Evolutionary conservation across 2,888 invertebrate genomes (phyloP), one percentile per base, ranked within the genome.

Genomic region (Cosmia pyralina): DNA sequence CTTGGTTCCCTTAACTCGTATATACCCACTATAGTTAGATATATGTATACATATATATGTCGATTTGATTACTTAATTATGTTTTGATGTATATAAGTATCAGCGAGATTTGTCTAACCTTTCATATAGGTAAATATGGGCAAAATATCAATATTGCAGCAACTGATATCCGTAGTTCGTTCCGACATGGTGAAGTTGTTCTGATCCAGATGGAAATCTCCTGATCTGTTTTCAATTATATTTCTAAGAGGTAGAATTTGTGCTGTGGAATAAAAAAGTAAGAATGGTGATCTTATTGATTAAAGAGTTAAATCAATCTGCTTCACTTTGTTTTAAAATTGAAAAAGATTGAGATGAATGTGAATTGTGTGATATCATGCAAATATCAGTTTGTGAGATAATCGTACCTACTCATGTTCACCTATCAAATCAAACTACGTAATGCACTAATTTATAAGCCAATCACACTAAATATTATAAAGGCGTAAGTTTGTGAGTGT

Each of bases 111-210:
- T 77, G 17, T 11, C 75, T 15, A 53, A 83, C 82, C 81, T 77
- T 67, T 62, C 41, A 70, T 64, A 15, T 68, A 41, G 50, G 83
- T 70, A 55, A 86, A 87, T 34, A 86, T 75, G 3, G 90, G 84
- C 38, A 94, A 83, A 62, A 96, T 93, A 82, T 96, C 95, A 28
- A 96, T 76, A 75, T 95, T 95, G 81, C 95, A 95, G 78, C 93
- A 92, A 77, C 90, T 91, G 58, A 91, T 84, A n/a, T 92, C 88
- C 0, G 63, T 6, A 15, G 66, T 13, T 19, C 73, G 46, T 70
- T 67, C 72, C 1, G 83, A 80, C 72, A 77, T 86, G 11, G 2
- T 73, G 8, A 58, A 58, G 48, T 69, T 74, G 17, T 28, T 81
- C 10, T 52, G 48, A 7, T 73, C 57, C 57, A 8, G 11, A 19